Evolutionary conservation across 1,140 invertebrate species (phyloP).

Genomic region (Pachyrhynchus sulphureomaculatus): DNA sequence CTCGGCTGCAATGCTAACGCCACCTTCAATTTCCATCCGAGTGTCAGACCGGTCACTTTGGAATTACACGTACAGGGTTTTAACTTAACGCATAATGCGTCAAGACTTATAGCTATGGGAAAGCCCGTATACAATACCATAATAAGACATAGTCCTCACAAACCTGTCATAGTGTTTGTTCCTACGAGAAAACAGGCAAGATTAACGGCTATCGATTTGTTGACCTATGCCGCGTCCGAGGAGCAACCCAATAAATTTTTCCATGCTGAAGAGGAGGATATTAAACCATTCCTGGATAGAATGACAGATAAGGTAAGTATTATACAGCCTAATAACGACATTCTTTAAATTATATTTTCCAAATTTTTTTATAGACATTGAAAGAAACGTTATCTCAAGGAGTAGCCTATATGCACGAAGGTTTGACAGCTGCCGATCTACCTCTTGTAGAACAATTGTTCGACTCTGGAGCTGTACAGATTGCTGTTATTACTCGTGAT

Average conservation of each 20-base stretch:
- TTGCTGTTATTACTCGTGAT: constrained; percentile 87
- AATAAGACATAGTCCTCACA: constrained; percentile 80
- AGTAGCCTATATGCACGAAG: constrained; percentile 97
- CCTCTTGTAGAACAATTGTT: constrained; percentile 92
- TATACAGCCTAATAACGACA: no score
- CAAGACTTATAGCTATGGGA: constrained; percentile 93
- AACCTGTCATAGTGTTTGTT: constrained; percentile 96
- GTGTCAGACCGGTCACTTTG: constrained; percentile 90
- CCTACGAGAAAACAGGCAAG: constrained; percentile 91
- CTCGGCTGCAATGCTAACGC: constrained; percentile 88
- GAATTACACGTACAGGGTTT: constrained; percentile 97
- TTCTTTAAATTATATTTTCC: not conserved
- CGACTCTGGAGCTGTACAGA: constrained; percentile 89
- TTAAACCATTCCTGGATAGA: constrained; percentile 83
- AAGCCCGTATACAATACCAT: constrained; percentile 97
- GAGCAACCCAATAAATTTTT: constrained; percentile 84
- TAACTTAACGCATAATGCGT: constrained; percentile 96
- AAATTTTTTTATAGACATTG: constrained; percentile 62
- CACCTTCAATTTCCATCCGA: constrained; percentile 98
- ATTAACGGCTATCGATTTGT: constrained; percentile 90
- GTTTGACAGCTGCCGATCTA: constrained; percentile 79
- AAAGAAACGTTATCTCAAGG: constrained; percentile 88
- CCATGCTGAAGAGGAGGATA: constrained; percentile 82
- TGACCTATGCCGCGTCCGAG: constrained; percentile 91
- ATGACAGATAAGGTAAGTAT: constrained; percentile 79